A percentile compares a stretch with the other conserved stretches of the same genome.
Evolutionary conservation across 2,888 invertebrate genomes (phyloP).

Genomic region (Melanophora roralis): DNA sequence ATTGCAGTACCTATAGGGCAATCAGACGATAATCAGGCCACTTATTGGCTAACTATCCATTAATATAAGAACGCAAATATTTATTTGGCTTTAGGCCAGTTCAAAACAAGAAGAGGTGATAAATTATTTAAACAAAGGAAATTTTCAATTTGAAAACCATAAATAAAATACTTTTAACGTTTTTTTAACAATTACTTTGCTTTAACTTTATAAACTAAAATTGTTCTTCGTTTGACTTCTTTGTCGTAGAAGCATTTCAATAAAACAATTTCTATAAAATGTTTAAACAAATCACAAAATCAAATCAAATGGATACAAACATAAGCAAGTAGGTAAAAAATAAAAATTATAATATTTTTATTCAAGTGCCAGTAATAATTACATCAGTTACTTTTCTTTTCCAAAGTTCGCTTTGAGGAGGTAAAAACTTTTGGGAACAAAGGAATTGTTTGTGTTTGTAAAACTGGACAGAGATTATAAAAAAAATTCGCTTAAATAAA

Average conservation of each 20-base stretch:
- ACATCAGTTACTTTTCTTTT: slow-evolving; percentile 19
- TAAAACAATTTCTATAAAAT: no score
- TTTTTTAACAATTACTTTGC: not conserved
- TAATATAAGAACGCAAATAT: not conserved
- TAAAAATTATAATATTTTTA: no score
- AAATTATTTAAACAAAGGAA: not conserved
- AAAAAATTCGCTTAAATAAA: no score
- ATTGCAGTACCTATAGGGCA: not conserved
- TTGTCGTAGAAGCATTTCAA: no score
- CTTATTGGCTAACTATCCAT: slow-evolving; percentile 15
- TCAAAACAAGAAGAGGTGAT: not conserved
- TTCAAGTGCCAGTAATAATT: not conserved
- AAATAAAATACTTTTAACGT: not conserved
- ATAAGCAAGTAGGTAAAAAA: not conserved
- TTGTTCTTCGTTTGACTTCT: no score
- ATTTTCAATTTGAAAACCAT: not conserved
- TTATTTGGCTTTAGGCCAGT: slow-evolving; percentile 32
- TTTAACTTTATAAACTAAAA: no score
- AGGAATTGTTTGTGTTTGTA: no score
- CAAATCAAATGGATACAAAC: not conserved
- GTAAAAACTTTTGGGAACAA: no score
- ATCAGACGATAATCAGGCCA: slow-evolving; percentile 49
- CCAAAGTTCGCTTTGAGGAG: no score
- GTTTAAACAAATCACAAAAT: not conserved
- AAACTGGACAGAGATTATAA: no score